A percentile compares a stretch with the other conserved stretches of the same genome.
Conservation (phyloP, 2,113 vertebrate genomes). For the Falco punctatus region DNA sequence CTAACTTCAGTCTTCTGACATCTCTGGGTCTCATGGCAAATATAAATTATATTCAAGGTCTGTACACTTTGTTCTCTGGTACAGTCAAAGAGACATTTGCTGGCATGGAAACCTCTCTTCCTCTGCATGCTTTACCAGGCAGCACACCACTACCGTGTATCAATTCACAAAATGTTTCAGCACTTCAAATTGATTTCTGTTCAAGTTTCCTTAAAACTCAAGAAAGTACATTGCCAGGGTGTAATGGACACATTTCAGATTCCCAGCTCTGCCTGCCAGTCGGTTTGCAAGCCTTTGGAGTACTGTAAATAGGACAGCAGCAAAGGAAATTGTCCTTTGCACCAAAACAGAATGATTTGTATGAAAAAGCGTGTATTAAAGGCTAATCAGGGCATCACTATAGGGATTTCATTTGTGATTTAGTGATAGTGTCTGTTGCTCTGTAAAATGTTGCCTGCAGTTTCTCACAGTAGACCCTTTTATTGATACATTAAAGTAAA, state of each 20-base stretch:
- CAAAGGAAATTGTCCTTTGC: not conserved
- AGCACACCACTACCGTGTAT: not conserved
- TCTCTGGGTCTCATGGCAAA: not conserved
- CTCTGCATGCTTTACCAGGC: conserved; percentile 15
- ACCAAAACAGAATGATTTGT: not conserved
- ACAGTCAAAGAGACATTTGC: conserved; percentile 38
- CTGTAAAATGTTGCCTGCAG: not conserved
- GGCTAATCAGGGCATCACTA: not conserved
- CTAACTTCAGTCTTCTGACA: not conserved
- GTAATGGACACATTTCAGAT: not conserved
- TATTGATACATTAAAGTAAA: not conserved
- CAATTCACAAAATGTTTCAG: conserved; percentile 26
- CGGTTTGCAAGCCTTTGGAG: not conserved
- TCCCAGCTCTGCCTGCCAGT: not conserved
- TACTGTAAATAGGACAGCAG: not conserved
- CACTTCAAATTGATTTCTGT: conserved; percentile 8
- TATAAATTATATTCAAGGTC: conserved; percentile 5
- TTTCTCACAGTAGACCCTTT: not conserved
- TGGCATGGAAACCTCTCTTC: conserved; percentile 41
- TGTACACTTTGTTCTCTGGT: conserved; percentile 39
- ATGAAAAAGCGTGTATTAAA: not conserved
- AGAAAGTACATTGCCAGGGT: not conserved
- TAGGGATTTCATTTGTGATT: not conserved
- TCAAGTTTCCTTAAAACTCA: conserved; percentile 5
- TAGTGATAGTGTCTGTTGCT: not conserved